A percentile compares a stretch with the other conserved stretches of the same genome.
Conservation (phyloP, 2,888 invertebrate species). For the Theretra japonica region DNA sequence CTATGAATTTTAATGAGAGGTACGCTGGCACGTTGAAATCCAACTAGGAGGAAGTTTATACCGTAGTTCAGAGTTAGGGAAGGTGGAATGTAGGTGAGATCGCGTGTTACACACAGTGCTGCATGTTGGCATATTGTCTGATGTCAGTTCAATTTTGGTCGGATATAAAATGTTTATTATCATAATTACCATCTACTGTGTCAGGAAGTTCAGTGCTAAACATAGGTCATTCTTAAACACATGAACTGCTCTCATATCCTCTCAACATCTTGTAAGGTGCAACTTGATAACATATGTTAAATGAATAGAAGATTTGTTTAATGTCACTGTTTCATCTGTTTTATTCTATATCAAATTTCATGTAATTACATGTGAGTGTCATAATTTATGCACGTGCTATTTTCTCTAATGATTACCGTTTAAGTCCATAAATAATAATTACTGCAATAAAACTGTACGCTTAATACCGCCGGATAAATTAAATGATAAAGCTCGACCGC, state of each 20-base stretch:
- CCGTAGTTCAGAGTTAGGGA: neutral
- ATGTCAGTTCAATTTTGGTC: too few relatives aligned
- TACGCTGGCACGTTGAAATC: neutral
- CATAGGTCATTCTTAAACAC: too few relatives aligned
- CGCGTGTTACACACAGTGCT: neutral
- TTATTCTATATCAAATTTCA: too few relatives aligned
- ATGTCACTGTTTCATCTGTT: too few relatives aligned
- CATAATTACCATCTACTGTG: too few relatives aligned
- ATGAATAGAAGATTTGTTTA: too few relatives aligned
- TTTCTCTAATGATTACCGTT: constrained; percentile 10
- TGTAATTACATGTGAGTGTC: neutral
- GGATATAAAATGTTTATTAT: too few relatives aligned
- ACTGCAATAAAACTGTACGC: constrained; percentile 38
- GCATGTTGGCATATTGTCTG: neutral
- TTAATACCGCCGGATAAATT: constrained; percentile 31
- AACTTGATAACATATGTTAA: too few relatives aligned
- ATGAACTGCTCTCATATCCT: too few relatives aligned
- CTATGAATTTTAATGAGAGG: constrained; percentile 11
- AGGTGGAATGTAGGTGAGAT: neutral
- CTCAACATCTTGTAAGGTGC: too few relatives aligned
- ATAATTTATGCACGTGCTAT: neutral
- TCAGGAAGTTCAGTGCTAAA: too few relatives aligned
- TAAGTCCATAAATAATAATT: constrained; percentile 10
- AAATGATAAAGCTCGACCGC: constrained; percentile 20
- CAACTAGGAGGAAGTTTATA: neutral